Conservation (phyloP, 2,888 invertebrate species). For the Cryptus viduatorius region DNA sequence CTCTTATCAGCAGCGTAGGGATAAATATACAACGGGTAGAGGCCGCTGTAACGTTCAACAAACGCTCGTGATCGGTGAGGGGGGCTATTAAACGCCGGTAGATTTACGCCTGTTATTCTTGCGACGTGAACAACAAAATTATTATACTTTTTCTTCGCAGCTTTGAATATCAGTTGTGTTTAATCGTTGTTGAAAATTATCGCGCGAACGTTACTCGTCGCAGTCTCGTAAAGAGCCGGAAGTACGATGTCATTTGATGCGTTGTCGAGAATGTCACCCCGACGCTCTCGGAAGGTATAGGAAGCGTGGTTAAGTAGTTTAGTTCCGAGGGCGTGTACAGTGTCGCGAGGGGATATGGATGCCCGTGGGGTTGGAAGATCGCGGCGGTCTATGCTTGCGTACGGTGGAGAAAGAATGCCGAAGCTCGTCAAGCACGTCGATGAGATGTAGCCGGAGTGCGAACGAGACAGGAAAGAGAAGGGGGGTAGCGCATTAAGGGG, state of each 20-base stretch:
- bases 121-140: neutral
- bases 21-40: constrained; percentile 46
- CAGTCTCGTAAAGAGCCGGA: neutral
- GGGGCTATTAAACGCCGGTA: neutral
- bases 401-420: constrained; percentile 65
- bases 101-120: neutral
- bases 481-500: constrained; percentile 76
- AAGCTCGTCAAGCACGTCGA: constrained; percentile 70
- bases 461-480: constrained; percentile 58
- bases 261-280: constrained; percentile 40
- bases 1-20: constrained; percentile 49
- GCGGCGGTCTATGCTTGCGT: constrained; percentile 49
- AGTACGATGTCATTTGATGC: constrained; percentile 46
- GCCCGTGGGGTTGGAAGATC: constrained; percentile 62
- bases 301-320: constrained; percentile 78
- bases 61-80: neutral
- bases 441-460: constrained; percentile 64
- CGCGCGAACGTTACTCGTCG: neutral
- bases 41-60: neutral
- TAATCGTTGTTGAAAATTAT: neutral
- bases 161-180: neutral
- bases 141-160: neutral
- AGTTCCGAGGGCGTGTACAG: constrained; percentile 75
- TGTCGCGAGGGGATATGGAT: constrained; percentile 72
- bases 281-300: constrained; percentile 34